These are phyloP conservation scores for Merluccius polli DNA, from an alignment of 2,797 vertebrate genomes.

Conservation along the genomic window DNA sequence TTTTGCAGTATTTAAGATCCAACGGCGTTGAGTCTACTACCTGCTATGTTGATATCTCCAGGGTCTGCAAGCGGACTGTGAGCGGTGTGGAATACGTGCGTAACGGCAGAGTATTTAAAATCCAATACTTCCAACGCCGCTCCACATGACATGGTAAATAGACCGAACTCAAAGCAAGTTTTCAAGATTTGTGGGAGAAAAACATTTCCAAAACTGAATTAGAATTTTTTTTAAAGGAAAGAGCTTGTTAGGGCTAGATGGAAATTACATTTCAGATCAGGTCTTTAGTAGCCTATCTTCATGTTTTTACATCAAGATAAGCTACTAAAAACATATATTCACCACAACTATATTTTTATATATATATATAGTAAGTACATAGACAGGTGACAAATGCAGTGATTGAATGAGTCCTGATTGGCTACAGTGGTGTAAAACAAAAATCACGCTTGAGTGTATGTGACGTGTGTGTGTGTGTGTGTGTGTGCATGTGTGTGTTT, in stretches of 20 bases:
- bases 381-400: not conserved
- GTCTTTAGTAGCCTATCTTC: not conserved
- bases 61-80: not conserved
- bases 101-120: too few relatives aligned
- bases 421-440: not conserved
- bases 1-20: slow-evolving; percentile 1
- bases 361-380: not conserved
- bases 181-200: not conserved
- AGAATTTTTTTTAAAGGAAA: not conserved
- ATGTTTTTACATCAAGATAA: too few relatives aligned
- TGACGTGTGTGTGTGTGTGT: too few relatives aligned
- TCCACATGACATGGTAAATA: not conserved
- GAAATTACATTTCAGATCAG: not conserved
- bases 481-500: too few relatives aligned
- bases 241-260: not conserved
- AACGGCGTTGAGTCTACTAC: too few relatives aligned
- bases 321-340: too few relatives aligned
- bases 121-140: too few relatives aligned
- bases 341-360: not conserved
- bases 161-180: not conserved
- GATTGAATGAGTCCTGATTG: not conserved
- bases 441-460: not conserved
- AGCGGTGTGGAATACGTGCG: not conserved
- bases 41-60: not conserved
- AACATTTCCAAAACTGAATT: too few relatives aligned